Base-by-base conservation (phyloP, 2,113 vertebrate species). In the Diadophis punctatus region DNA sequence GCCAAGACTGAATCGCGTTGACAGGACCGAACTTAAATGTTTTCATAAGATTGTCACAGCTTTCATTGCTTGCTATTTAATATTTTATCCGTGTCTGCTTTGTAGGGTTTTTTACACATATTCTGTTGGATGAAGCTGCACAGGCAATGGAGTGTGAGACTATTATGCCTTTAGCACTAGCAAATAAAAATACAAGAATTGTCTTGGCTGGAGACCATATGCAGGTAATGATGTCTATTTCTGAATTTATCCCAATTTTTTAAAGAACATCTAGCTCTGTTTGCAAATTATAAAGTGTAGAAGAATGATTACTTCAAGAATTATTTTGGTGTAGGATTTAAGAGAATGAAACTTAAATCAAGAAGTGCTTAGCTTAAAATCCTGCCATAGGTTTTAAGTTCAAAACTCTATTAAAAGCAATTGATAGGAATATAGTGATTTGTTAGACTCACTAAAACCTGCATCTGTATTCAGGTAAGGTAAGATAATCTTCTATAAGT, bases 131-230 rank as follows among this genome's bases (percentile, higher is more conserved):
- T 96, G 99, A 99, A 98, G 99, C 99, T 48, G 99, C 99, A 49
- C 99, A 99, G 96, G 99, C 99, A 95, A 99, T 99, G 99, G 99
- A 99, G 98, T 99, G 99, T 92, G 99, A 99, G 97, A 99, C 99
- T 93, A 99, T 99, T 96, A 99, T 99, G 99, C 99, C 99, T 96
- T 98, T 99, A 95, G 99, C 99, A 92, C 97, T 99, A 96, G 99
- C 99, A 90, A 98, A 97, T 97, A 98, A 98, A 96, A 98, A 95
- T 97, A 99, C 99, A 52, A 98, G 99, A 90, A 98, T 99, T 90
- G 99, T 99, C 92, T 97, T 99, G 97, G 99, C 99, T 93, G 99
- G 99, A 97, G 99, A 99, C 97, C 99, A 99, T 90, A 99, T 99
- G 99, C 99, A 99, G 98, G 99, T 99, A 96, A 97, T 88, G 4